phyloP scores from a whole-genome alignment of 2,888 invertebrate species.

The Leptinotarsa tumamoca region DNA sequence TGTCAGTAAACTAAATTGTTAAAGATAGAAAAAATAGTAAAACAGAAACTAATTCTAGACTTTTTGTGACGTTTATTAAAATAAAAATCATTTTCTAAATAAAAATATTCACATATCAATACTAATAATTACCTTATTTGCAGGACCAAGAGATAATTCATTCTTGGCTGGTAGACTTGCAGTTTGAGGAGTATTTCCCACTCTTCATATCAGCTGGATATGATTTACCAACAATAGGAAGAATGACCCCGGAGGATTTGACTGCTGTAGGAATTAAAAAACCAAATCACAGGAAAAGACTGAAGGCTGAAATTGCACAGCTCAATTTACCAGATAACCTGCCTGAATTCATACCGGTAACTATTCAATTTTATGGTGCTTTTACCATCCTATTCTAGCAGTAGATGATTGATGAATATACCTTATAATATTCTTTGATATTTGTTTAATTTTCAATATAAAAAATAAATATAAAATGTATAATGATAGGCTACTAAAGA shows the following conservation, averaged over 20 bases:
- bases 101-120: neutral
- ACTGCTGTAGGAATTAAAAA: conserved; percentile 93
- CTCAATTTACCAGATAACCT: conserved; percentile 94
- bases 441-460: too few relatives aligned
- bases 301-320: conserved; percentile 96
- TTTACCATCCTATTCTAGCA: too few relatives aligned
- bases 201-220: conserved; percentile 96
- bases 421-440: too few relatives aligned
- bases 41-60: too few relatives aligned
- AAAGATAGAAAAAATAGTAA: too few relatives aligned
- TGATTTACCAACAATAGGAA: conserved; percentile 96
- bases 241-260: conserved; percentile 98
- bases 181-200: conserved; percentile 94
- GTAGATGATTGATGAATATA: too few relatives aligned
- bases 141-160: conserved; percentile 94
- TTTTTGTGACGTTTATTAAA: too few relatives aligned
- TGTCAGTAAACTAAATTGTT: too few relatives aligned
- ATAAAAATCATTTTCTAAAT: neutral
- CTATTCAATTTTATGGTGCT: conserved; percentile 51
- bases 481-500: too few relatives aligned
- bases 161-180: conserved; percentile 93
- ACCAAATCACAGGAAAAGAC: conserved; percentile 94
- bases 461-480: too few relatives aligned
- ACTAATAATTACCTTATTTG: conserved; percentile 48
- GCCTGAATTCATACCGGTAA: conserved; percentile 93